Evolutionary conservation across 2,888 invertebrate genomes (phyloP).

Genomic region (Hirtodrosophila trivittata): DNA sequence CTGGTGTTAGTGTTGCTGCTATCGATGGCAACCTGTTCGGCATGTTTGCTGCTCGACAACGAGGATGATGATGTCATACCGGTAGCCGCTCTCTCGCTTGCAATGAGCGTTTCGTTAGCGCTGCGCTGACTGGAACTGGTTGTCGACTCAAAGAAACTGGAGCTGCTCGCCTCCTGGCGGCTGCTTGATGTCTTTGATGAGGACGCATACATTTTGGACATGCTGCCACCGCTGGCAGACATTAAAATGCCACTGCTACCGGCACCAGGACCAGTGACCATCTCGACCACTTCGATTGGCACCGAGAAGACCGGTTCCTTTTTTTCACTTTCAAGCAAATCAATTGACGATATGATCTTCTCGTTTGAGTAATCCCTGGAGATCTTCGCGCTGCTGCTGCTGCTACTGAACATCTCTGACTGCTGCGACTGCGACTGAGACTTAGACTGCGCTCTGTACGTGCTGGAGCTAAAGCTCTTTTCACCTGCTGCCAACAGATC

Average conservation of each 20-base stretch:
- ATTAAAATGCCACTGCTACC: constrained; percentile 26
- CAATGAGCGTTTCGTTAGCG: constrained; percentile 67
- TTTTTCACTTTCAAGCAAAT: constrained; percentile 79
- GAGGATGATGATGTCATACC: constrained; percentile 81
- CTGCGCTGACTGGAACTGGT: constrained; percentile 62
- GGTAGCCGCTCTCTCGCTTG: constrained; percentile 72
- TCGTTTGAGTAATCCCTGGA: constrained; percentile 72
- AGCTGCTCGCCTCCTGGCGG: constrained; percentile 56
- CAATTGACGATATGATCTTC: constrained; percentile 79
- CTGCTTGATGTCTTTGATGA: constrained; percentile 55
- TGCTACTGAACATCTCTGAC: constrained; percentile 47
- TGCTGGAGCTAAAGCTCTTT: constrained; percentile 52
- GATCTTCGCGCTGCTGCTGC: constrained; percentile 56
- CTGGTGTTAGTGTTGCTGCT: constrained; percentile 52
- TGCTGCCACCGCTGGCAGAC: constrained; percentile 61
- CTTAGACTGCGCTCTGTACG: constrained; percentile 56
- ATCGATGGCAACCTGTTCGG: constrained; percentile 68
- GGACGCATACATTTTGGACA: constrained; percentile 68
- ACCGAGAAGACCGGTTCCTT: constrained; percentile 81
- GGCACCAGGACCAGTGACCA: constrained; percentile 50
- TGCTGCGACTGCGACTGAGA: constrained; percentile 52
- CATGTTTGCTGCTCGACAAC: constrained; percentile 56
- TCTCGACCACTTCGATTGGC: constrained; percentile 80
- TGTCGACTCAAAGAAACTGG: constrained; percentile 66
- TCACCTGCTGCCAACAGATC: constrained; percentile 32